Evolutionary conservation across 2,113 vertebrate genomes (phyloP).

Genomic region (Oncorhynchus masou): DNA sequence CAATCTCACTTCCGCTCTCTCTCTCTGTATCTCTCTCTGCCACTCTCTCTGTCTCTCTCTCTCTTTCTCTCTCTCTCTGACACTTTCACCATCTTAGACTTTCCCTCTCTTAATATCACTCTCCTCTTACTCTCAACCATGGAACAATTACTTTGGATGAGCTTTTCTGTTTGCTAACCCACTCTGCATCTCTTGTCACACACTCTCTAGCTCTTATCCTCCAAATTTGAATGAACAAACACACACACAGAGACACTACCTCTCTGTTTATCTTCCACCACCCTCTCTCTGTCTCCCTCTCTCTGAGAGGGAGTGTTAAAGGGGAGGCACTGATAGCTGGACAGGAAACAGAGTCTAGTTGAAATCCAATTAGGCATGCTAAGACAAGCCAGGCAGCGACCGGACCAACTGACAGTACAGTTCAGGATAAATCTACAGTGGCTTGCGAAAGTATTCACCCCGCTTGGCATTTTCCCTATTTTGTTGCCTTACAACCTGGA

Average conservation of each 20-base stretch:
- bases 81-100: not conserved
- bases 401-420: not conserved
- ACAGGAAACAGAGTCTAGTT: slow-evolving; percentile 33
- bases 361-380: slow-evolving; percentile 49
- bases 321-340: slow-evolving; percentile 38
- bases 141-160: not conserved
- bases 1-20: not conserved
- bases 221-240: slow-evolving; percentile 14
- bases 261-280: slow-evolving; percentile 15
- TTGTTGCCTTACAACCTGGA: too few relatives aligned
- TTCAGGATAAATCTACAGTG: not conserved
- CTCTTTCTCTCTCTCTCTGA: slow-evolving; percentile 3
- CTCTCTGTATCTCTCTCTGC: too few relatives aligned
- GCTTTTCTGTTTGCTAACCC: slow-evolving; percentile 1
- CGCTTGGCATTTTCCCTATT: too few relatives aligned
- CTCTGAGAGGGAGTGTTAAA: slow-evolving; percentile 39
- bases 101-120: not conserved
- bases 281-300: not conserved
- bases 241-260: slow-evolving; percentile 16
- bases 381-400: not conserved
- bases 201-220: slow-evolving; percentile 48
- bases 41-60: too few relatives aligned
- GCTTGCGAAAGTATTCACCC: too few relatives aligned
- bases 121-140: not conserved
- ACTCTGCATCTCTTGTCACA: slow-evolving; percentile 46